Evolutionary conservation across 2,888 invertebrate genomes (phyloP).

Genomic region (Perdita meconis): DNA sequence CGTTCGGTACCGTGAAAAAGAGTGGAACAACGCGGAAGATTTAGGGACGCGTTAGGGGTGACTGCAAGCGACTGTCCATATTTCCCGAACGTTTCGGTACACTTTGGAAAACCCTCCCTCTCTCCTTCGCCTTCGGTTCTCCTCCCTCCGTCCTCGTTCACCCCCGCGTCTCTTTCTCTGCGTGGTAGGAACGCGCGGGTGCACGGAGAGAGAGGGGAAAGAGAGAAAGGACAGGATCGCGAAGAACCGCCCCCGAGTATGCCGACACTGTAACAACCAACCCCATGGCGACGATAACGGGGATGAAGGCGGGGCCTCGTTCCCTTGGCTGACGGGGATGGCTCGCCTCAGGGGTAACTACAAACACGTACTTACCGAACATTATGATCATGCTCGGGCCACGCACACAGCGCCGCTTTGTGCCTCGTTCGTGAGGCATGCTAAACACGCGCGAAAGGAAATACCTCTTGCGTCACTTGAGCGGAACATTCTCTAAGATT

Average conservation of each 20-base stretch:
- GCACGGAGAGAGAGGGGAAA: background rate
- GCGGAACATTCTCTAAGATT: constrained; percentile 18
- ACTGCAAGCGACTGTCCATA: constrained; percentile 55
- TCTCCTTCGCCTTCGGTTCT: no score
- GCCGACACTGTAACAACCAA: constrained; percentile 76
- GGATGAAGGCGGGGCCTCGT: constrained; percentile 74
- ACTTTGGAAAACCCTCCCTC: constrained; percentile 31
- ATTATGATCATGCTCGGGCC: constrained; percentile 77
- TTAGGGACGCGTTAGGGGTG: constrained; percentile 47
- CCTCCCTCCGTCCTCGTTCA: background rate
- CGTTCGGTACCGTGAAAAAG: background rate
- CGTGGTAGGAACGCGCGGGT: constrained; percentile 7
- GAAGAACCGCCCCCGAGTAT: constrained; percentile 79
- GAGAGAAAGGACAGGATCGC: constrained; percentile 49
- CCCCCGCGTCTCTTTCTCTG: background rate
- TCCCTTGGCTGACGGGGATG: constrained; percentile 73
- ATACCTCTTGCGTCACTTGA: background rate
- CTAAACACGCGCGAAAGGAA: constrained; percentile 13
- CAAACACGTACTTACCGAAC: constrained; percentile 83
- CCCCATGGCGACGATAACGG: constrained; percentile 70
- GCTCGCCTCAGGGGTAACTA: constrained; percentile 83
- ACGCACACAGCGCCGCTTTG: constrained; percentile 27
- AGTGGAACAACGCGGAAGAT: constrained; percentile 19
- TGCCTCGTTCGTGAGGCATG: constrained; percentile 10
- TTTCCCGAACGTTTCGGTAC: constrained; percentile 48